Conservation (phyloP, 1,140 invertebrate genomes). For the Zophobas atratus region DNA sequence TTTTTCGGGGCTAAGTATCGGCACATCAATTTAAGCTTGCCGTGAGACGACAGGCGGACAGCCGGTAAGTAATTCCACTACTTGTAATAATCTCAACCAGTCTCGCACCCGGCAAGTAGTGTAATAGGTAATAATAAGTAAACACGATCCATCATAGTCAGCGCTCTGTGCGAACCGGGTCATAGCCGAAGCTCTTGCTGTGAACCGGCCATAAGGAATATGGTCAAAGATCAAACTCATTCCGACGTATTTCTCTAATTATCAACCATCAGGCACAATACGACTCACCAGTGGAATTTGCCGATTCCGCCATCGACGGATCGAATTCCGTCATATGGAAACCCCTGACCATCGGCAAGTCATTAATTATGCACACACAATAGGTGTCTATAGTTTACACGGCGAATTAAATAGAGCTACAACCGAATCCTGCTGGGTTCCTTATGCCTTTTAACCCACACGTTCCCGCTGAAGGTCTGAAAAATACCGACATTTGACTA, state of each 20-base stretch:
- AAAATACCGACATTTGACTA: neutral
- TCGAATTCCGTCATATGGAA: neutral
- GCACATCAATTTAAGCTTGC: conserved; percentile 35
- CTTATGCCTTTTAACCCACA: conserved; percentile 23
- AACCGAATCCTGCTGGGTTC: conserved; percentile 16
- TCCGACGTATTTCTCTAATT: conserved; percentile 42
- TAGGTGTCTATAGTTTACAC: conserved; percentile 56
- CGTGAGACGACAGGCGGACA: conserved; percentile 22
- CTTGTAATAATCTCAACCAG: conserved; percentile 41
- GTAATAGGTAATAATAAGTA: conserved; percentile 58
- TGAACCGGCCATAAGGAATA: conserved; percentile 14
- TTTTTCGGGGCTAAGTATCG: conserved; percentile 29
- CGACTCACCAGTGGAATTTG: conserved; percentile 1
- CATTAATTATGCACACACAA: conserved; percentile 50
- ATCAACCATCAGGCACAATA: neutral
- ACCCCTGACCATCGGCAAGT: conserved; percentile 3
- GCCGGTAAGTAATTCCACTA: conserved; percentile 42
- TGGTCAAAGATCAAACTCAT: conserved; percentile 41
- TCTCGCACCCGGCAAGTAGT: conserved; percentile 52
- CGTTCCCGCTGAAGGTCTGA: neutral
- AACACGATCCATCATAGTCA: conserved; percentile 57
- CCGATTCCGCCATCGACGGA: conserved; percentile 9
- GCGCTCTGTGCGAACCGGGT: conserved; percentile 55
- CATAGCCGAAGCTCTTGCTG: conserved; percentile 43
- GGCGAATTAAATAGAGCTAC: conserved; percentile 50